These are phyloP conservation scores for Isotomurus palustris DNA, from an alignment of 2,888 invertebrate genomes.

Conservation along the genomic window DNA sequence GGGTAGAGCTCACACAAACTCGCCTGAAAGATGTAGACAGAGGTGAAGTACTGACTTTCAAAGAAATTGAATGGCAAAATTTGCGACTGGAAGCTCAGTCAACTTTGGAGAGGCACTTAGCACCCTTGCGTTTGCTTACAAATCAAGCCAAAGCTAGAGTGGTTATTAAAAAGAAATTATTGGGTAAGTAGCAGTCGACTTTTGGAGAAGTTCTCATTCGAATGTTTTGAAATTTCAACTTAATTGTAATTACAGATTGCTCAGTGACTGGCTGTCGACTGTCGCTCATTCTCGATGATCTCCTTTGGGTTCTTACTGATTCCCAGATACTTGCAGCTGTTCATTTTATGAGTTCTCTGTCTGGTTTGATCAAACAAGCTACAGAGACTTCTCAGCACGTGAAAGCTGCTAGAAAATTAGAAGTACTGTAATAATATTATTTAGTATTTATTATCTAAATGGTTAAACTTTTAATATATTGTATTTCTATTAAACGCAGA, in stretches of 20 bases:
- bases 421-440: constrained; percentile 53
- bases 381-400: constrained; percentile 72
- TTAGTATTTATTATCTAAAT: constrained; percentile 1
- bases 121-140: constrained; percentile 84
- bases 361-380: constrained; percentile 73
- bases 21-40: constrained; percentile 83
- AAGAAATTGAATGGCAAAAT: constrained; percentile 96
- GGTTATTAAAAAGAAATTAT: constrained; percentile 87
- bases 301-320: constrained; percentile 95
- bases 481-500: constrained; percentile 29
- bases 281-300: constrained; percentile 87
- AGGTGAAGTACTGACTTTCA: constrained; percentile 90
- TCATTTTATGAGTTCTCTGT: constrained; percentile 78
- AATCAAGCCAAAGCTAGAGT: constrained; percentile 93
- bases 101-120: constrained; percentile 65
- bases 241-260: constrained; percentile 66
- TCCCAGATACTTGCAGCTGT: constrained; percentile 91
- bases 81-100: constrained; percentile 91
- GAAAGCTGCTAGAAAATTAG: constrained; percentile 79
- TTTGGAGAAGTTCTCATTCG: neutral
- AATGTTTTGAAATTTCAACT: neutral
- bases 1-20: constrained; percentile 81
- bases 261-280: constrained; percentile 86
- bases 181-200: constrained; percentile 60
- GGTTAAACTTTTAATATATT: neutral